phyloP scores from a whole-genome alignment of 2,888 invertebrate genomes.

The Chloromyia formosa region DNA sequence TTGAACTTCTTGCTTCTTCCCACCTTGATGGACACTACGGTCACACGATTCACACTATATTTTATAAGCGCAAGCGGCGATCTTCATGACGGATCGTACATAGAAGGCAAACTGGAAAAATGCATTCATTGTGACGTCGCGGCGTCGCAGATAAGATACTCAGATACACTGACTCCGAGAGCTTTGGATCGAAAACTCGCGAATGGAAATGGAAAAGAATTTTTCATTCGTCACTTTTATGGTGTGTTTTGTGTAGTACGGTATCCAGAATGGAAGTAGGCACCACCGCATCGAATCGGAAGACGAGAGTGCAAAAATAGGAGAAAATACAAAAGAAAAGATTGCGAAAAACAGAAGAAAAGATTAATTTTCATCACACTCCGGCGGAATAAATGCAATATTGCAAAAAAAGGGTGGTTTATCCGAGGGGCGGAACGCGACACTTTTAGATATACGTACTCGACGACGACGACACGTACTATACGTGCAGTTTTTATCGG shows the following conservation, averaged over 20 bases:
- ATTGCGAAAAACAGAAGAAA: not conserved
- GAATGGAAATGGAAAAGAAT: conserved; percentile 38
- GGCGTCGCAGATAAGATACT: not conserved
- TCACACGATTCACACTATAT: not conserved
- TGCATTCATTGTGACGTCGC: conserved; percentile 18
- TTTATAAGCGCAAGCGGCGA: not conserved
- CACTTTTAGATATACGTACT: conserved; percentile 7
- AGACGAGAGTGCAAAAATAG: not conserved
- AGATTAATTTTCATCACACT: not conserved
- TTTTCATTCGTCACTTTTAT: conserved; percentile 33
- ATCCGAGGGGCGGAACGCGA: conserved; percentile 1
- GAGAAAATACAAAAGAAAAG: not conserved
- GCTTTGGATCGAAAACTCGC: conserved; percentile 26
- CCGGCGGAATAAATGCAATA: conserved; percentile 13
- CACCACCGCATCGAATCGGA: not conserved
- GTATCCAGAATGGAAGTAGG: conserved; percentile 25
- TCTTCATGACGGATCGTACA: conserved; percentile 22
- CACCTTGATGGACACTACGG: not conserved
- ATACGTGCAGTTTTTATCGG: conserved; percentile 23
- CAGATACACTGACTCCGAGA: not conserved
- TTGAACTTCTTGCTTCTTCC: conserved; percentile 21
- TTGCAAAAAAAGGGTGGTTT: conserved; percentile 9
- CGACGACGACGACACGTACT: not conserved
- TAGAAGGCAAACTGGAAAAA: conserved; percentile 21
- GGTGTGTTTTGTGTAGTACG: not conserved